Conservation (phyloP, 2,113 vertebrate species). For the Lycaon pictus region DNA sequence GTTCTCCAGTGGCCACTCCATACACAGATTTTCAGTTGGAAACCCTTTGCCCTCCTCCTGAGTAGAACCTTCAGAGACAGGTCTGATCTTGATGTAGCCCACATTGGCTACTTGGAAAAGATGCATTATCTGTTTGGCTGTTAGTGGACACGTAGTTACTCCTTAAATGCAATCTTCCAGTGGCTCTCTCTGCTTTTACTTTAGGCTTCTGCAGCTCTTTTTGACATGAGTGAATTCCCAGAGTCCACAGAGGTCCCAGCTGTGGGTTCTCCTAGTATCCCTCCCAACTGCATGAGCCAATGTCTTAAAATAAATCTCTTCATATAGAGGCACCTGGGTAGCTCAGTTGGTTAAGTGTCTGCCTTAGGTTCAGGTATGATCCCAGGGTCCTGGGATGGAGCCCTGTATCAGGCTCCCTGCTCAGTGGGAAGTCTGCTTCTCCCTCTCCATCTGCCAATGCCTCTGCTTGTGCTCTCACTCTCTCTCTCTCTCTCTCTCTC, state of each 20-base stretch:
- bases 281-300: neutral
- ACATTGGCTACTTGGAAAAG: neutral
- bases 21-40: neutral
- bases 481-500: no score
- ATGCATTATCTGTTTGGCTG: neutral
- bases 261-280: neutral
- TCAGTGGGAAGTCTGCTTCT: no score
- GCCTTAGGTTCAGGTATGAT: no score
- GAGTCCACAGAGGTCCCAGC: neutral
- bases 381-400: no score
- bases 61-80: neutral
- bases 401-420: no score
- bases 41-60: neutral
- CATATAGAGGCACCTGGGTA: neutral
- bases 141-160: neutral
- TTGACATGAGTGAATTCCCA: neutral
- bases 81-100: neutral
- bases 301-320: slow-evolving; percentile 7
- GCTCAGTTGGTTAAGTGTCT: no score
- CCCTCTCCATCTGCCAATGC: no score
- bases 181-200: neutral
- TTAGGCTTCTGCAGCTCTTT: neutral
- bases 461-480: no score
- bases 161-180: neutral
- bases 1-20: neutral